These are phyloP conservation scores for Heliconius eleuchia DNA, from an alignment of 1,140 invertebrate genomes.

Conservation along the genomic window DNA sequence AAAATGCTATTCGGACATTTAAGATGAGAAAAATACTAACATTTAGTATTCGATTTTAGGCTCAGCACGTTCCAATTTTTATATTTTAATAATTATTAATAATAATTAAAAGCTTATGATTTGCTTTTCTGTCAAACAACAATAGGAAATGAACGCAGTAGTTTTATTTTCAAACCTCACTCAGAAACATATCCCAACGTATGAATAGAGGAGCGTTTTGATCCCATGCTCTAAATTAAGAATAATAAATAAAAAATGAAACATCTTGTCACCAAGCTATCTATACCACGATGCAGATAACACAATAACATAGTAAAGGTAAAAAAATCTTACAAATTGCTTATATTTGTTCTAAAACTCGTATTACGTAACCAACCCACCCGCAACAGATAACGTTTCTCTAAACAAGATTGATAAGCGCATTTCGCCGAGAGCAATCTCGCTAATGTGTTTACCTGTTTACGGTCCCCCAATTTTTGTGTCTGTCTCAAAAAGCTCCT, in stretches of 20 bases:
- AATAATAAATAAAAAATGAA: neutral
- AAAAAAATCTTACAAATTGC: neutral
- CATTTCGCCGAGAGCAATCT: constrained; percentile 46
- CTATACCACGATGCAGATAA: neutral
- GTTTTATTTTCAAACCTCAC: neutral
- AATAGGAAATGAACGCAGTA: too few relatives aligned
- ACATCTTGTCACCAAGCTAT: neutral
- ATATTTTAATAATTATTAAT: too few relatives aligned
- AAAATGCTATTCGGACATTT: too few relatives aligned
- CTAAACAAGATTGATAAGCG: constrained; percentile 56
- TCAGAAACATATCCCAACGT: neutral
- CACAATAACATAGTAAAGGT: neutral
- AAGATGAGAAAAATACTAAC: too few relatives aligned
- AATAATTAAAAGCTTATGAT: too few relatives aligned
- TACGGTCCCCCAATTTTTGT: constrained; percentile 40
- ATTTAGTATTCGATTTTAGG: too few relatives aligned
- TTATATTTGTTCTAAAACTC: neutral
- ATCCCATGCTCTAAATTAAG: neutral
- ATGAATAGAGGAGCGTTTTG: neutral
- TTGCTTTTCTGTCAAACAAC: too few relatives aligned
- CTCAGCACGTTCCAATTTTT: too few relatives aligned
- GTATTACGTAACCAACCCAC: constrained; percentile 29
- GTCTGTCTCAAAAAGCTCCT: constrained; percentile 52
- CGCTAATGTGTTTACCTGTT: constrained; percentile 73
- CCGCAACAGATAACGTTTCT: constrained; percentile 7